Conservation (phyloP, 2,113 vertebrate species). For the Paraplagusia blochii region DNA sequence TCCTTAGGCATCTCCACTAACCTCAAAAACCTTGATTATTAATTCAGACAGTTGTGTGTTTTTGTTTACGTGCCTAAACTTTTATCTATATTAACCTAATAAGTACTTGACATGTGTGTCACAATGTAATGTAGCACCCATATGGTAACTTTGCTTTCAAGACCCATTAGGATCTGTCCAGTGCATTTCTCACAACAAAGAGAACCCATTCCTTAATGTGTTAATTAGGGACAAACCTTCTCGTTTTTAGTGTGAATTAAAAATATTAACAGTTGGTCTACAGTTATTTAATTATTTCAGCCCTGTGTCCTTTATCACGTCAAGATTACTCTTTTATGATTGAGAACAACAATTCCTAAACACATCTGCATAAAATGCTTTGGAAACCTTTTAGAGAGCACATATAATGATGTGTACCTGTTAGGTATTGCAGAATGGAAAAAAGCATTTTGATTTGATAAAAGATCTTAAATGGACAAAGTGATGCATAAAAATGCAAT, state of each 20-base stretch:
- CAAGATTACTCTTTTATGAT: no score
- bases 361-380: no score
- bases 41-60: not conserved
- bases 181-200: conserved; percentile 70
- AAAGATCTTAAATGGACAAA: no score
- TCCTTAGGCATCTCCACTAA: not conserved
- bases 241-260: conserved; percentile 60
- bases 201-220: conserved; percentile 59
- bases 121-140: conserved; percentile 50
- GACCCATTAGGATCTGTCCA: conserved; percentile 30
- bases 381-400: no score
- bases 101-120: not conserved
- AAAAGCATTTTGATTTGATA: no score
- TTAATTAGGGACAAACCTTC: conserved; percentile 74
- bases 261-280: conserved; percentile 47
- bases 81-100: not conserved
- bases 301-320: not conserved
- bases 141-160: conserved; percentile 46
- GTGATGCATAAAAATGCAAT: no score
- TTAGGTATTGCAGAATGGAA: no score
- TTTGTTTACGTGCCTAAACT: not conserved
- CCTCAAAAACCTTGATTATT: not conserved
- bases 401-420: no score
- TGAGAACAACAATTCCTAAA: no score
- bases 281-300: not conserved